A percentile compares a stretch with the other conserved stretches of the same genome.
These are phyloP conservation scores for Drosophila hydei DNA, from an alignment of 1,140 invertebrate species.

Conservation along the genomic window DNA sequence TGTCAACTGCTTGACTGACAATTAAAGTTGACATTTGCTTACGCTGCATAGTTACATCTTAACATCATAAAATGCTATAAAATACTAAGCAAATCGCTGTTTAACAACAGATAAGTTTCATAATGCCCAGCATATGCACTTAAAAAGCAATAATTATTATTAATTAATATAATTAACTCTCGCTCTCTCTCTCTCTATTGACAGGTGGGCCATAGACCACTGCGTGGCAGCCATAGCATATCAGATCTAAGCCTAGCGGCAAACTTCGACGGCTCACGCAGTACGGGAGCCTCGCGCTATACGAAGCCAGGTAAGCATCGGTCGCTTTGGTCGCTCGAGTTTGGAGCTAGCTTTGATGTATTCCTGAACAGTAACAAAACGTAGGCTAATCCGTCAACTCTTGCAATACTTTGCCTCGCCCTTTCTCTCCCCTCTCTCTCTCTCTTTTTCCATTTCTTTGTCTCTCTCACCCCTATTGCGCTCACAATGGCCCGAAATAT, in stretches of 20 bases:
- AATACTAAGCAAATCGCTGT: not conserved
- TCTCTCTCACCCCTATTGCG: slow-evolving; percentile 54
- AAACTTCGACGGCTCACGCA: slow-evolving; percentile 84
- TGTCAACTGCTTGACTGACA: not conserved
- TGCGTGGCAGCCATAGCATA: slow-evolving; percentile 93
- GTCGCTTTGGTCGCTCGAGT: not conserved
- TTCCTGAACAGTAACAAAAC: slow-evolving; percentile 9
- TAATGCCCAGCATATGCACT: not conserved
- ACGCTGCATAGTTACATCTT: not conserved
- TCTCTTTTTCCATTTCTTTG: slow-evolving; percentile 31
- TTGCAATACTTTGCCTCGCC: slow-evolving; percentile 51
- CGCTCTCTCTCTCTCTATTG: not conserved
- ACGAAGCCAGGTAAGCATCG: slow-evolving; percentile 72
- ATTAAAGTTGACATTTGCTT: not conserved
- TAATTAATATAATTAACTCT: not conserved
- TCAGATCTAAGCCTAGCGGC: slow-evolving; percentile 87
- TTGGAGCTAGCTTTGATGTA: not conserved
- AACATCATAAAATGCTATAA: not conserved
- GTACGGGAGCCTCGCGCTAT: slow-evolving; percentile 64
- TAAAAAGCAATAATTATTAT: no score
- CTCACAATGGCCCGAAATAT: slow-evolving; percentile 34
- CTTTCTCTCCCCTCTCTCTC: slow-evolving; percentile 33
- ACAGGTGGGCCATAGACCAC: slow-evolving; percentile 89
- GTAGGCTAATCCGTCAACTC: slow-evolving; percentile 62
- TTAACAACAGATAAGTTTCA: not conserved